These are phyloP conservation scores for Sinocyclocheilus maitianheensis DNA, from an alignment of 2,113 vertebrate genomes.

Conservation along the genomic window DNA sequence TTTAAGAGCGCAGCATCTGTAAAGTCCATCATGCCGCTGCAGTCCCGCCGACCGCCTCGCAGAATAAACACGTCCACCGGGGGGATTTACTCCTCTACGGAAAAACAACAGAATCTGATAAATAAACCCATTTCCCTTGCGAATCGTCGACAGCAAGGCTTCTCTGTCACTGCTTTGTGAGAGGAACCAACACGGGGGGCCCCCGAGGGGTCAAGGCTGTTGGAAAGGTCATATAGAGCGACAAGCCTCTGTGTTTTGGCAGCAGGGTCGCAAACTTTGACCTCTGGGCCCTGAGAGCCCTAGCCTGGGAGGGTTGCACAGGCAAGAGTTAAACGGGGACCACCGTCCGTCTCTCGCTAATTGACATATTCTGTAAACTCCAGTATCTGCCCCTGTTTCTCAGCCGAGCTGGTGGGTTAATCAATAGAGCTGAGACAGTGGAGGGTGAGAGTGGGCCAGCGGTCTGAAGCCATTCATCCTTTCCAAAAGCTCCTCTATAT, in stretches of 20 bases:
- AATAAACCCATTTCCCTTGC: slow-evolving; percentile 52
- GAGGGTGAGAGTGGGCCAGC: slow-evolving; percentile 49
- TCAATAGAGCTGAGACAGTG: slow-evolving; percentile 53
- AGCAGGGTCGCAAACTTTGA: slow-evolving; percentile 64
- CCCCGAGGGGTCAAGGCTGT: slow-evolving; percentile 67
- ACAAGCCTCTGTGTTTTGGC: slow-evolving; percentile 60
- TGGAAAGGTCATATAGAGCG: slow-evolving; percentile 59
- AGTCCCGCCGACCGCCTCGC: slow-evolving; percentile 69
- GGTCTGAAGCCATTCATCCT: slow-evolving; percentile 49
- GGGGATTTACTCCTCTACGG: slow-evolving; percentile 63
- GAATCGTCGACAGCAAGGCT: slow-evolving; percentile 11
- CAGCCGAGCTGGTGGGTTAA: slow-evolving; percentile 51
- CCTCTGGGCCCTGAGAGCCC: slow-evolving; percentile 55
- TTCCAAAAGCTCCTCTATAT: slow-evolving; percentile 57
- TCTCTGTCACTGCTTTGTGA: slow-evolving; percentile 50
- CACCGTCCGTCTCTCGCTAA: slow-evolving; percentile 57
- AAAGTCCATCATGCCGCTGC: slow-evolving; percentile 70
- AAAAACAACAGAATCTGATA: slow-evolving; percentile 35
- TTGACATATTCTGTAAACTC: slow-evolving; percentile 69
- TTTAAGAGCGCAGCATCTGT: slow-evolving; percentile 66
- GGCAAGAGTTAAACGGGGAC: slow-evolving; percentile 57
- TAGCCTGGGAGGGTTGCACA: slow-evolving; percentile 51
- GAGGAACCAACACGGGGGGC: slow-evolving; percentile 33
- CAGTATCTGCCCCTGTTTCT: slow-evolving; percentile 63
- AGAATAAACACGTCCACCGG: slow-evolving; percentile 70